phyloP scores from a whole-genome alignment of 2,113 vertebrate species.

The Hippocampus abdominalis region DNA sequence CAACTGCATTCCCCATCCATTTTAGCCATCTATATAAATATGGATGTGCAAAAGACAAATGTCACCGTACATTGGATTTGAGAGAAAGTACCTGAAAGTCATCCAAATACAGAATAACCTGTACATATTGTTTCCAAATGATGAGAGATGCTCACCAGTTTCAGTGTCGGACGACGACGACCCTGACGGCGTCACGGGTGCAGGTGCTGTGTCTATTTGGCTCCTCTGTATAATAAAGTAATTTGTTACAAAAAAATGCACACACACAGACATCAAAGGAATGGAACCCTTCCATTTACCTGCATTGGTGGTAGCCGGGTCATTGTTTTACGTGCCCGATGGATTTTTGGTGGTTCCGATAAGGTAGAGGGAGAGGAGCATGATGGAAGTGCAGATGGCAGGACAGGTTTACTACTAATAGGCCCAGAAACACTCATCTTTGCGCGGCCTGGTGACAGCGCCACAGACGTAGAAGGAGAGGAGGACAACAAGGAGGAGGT shows the following conservation, averaged over 20 bases:
- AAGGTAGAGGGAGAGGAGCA: slow-evolving; percentile 62
- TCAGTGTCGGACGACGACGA: slow-evolving; percentile 47
- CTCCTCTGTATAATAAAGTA: slow-evolving; percentile 42
- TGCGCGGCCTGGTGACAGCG: slow-evolving; percentile 72
- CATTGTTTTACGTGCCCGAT: slow-evolving; percentile 88
- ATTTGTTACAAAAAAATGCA: not conserved
- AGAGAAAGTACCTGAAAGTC: not conserved
- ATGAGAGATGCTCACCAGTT: slow-evolving; percentile 38
- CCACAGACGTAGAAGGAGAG: slow-evolving; percentile 67
- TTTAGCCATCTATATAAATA: not conserved
- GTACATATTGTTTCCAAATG: not conserved
- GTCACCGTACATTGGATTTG: not conserved
- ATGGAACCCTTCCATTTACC: slow-evolving; percentile 58
- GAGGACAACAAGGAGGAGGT: slow-evolving; percentile 48
- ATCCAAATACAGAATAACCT: not conserved
- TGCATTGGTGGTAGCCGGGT: slow-evolving; percentile 76
- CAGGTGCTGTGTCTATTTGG: slow-evolving; percentile 37
- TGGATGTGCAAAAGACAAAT: not conserved
- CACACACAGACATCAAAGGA: too few species aligned
- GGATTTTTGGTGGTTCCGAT: slow-evolving; percentile 74
- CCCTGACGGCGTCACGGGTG: slow-evolving; percentile 43
- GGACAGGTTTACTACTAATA: slow-evolving; percentile 69
- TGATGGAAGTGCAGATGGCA: slow-evolving; percentile 59
- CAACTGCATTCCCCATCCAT: too few species aligned
- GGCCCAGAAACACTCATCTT: slow-evolving; percentile 88